A percentile compares a stretch with the other conserved stretches of the same genome.
These are phyloP conservation scores for Camptogramma bilineatum DNA, from an alignment of 2,888 invertebrate genomes.

Conservation along the genomic window DNA sequence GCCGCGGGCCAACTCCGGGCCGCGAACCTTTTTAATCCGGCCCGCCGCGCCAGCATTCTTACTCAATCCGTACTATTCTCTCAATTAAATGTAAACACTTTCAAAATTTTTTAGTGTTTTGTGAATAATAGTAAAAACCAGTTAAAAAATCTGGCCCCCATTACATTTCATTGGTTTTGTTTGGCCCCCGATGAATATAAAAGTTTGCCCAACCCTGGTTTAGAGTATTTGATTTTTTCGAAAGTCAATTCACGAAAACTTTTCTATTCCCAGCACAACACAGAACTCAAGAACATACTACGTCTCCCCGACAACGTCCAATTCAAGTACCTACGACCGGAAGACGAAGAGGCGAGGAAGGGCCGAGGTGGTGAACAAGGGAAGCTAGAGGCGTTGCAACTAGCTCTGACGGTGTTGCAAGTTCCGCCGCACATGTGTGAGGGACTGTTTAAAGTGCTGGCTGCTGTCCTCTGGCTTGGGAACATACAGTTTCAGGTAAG, in stretches of 20 bases:
- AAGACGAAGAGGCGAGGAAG: slow-evolving; percentile 86
- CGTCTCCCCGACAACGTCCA: slow-evolving; percentile 90
- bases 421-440: slow-evolving; percentile 94
- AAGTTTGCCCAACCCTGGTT: no score
- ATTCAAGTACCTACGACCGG: slow-evolving; percentile 93
- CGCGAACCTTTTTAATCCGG: no score
- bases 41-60: no score
- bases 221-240: no score
- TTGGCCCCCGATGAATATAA: no score
- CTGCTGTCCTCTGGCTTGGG: slow-evolving; percentile 96
- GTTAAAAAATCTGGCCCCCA: no score
- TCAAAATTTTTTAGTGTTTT: no score
- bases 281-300: slow-evolving; percentile 90
- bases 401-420: slow-evolving; percentile 95
- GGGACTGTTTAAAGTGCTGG: slow-evolving; percentile 94
- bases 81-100: no score
- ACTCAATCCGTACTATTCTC: no score
- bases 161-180: no score
- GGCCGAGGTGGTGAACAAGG: slow-evolving; percentile 73
- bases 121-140: no score
- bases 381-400: slow-evolving; percentile 92
- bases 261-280: slow-evolving; percentile 83
- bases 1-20: no score
- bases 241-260: background rate
- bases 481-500: slow-evolving; percentile 91